Evolutionary conservation across 2,797 vertebrate species (phyloP).

Genomic region (Platalea minor): DNA sequence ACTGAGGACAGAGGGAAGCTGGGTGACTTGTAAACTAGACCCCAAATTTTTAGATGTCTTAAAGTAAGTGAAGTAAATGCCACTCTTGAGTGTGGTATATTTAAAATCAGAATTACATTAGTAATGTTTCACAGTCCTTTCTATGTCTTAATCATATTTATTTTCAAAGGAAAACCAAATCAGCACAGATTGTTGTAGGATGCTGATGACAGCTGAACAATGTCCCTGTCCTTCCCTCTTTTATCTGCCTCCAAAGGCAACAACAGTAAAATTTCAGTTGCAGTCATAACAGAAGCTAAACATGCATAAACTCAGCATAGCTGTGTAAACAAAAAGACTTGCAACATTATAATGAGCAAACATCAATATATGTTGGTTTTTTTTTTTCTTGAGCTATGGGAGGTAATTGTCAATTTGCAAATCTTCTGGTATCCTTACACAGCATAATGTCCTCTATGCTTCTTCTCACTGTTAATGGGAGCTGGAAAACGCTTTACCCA

Average conservation of each 20-base stretch:
- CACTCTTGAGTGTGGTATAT: neutral
- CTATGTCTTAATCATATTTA: neutral
- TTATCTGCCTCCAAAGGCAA: neutral
- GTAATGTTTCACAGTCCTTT: neutral
- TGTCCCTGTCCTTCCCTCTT: neutral
- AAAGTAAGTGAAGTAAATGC: neutral
- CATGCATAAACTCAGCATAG: neutral
- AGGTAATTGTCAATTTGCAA: neutral
- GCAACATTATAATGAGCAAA: neutral
- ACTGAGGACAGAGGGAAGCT: neutral
- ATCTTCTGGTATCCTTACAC: neutral
- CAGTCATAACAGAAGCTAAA: conserved; percentile 21
- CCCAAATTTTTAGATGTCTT: neutral
- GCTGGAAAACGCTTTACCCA: neutral
- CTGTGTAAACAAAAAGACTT: neutral
- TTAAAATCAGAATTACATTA: neutral
- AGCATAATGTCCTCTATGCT: neutral
- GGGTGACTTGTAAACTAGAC: neutral
- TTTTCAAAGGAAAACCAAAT: neutral
- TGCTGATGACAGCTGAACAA: neutral
- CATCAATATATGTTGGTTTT: neutral
- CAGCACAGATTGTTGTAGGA: neutral
- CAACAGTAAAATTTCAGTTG: neutral
- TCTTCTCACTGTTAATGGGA: neutral
- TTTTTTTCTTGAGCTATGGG: neutral